Percentiles rank a stretch among this genome's conserved stretches.
phyloP scores from a whole-genome alignment of 2,888 invertebrate species.

The Enoplolaimus lenunculus region DNA sequence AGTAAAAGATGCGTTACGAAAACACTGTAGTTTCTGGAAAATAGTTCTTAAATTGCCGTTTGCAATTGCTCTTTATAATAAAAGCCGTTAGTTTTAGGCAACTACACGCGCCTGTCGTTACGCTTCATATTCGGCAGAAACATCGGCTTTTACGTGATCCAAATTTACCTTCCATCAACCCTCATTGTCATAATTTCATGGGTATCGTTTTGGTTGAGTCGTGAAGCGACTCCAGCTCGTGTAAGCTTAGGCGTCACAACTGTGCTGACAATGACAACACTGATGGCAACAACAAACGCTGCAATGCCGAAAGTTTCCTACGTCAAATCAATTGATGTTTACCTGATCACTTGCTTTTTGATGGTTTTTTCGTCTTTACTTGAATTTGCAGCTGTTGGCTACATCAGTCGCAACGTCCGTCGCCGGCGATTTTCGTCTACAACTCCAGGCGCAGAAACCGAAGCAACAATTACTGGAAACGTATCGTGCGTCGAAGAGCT shows the following conservation, averaged over 20 bases:
- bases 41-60: too few relatives aligned
- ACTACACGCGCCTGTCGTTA: slow-evolving; percentile 86
- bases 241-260: slow-evolving; percentile 92
- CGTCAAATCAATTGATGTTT: slow-evolving; percentile 13
- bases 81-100: too few relatives aligned
- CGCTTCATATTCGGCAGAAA: slow-evolving; percentile 91
- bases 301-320: slow-evolving; percentile 25
- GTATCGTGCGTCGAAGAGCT: too few relatives aligned
- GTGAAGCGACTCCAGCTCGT: slow-evolving; percentile 86
- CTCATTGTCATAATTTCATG: too few relatives aligned
- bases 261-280: slow-evolving; percentile 94
- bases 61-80: too few relatives aligned
- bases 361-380: slow-evolving; percentile 95
- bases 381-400: slow-evolving; percentile 60
- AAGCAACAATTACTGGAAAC: too few relatives aligned
- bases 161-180: slow-evolving; percentile 97
- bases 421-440: too few relatives aligned
- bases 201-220: too few relatives aligned
- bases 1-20: too few relatives aligned
- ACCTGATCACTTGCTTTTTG: slow-evolving; percentile 60
- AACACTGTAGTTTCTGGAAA: too few relatives aligned
- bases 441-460: too few relatives aligned
- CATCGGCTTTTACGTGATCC: slow-evolving; percentile 93
- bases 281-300: too few relatives aligned
- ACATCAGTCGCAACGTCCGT: not conserved